These are phyloP conservation scores for Drosophila cognata DNA, from an alignment of 2,888 invertebrate genomes.

Conservation along the genomic window DNA sequence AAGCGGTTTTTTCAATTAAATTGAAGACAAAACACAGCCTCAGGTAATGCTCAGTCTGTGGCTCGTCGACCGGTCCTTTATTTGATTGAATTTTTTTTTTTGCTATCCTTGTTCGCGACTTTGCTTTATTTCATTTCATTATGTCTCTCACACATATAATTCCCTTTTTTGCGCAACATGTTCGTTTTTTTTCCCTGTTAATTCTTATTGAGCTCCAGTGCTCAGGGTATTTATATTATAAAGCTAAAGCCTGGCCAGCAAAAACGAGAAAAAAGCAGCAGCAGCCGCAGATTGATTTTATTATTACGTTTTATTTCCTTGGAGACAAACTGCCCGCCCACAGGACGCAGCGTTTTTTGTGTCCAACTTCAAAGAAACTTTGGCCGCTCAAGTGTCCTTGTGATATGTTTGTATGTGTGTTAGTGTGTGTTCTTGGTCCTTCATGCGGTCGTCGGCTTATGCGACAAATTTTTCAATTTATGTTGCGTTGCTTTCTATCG, in stretches of 20 bases:
- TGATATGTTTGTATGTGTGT: conserved; percentile 33
- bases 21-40: conserved; percentile 61
- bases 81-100: conserved; percentile 71
- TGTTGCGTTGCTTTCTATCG: conserved; percentile 49
- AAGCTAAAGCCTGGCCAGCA: conserved; percentile 35
- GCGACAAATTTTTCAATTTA: conserved; percentile 75
- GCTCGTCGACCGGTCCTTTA: conserved; percentile 26
- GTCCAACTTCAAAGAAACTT: conserved; percentile 78
- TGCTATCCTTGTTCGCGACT: conserved; percentile 7
- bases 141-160: conserved; percentile 21
- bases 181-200: conserved; percentile 23
- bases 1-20: conserved; percentile 71
- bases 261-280: conserved; percentile 20
- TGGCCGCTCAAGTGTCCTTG: conserved; percentile 68
- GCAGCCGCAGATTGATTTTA: conserved; percentile 78
- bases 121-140: conserved; percentile 69
- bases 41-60: conserved; percentile 56
- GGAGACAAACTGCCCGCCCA: conserved; percentile 76
- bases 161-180: conserved; percentile 20
- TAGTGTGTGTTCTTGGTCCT: conserved; percentile 43
- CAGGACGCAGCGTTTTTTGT: conserved; percentile 38
- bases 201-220: conserved; percentile 42
- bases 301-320: conserved; percentile 81
- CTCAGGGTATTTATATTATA: conserved; percentile 46
- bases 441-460: conserved; percentile 65